These are phyloP conservation scores for Aplysina aerophoba DNA, from an alignment of 37 sponge, comb jelly and placozoan genomes.

Conservation along the genomic window DNA sequence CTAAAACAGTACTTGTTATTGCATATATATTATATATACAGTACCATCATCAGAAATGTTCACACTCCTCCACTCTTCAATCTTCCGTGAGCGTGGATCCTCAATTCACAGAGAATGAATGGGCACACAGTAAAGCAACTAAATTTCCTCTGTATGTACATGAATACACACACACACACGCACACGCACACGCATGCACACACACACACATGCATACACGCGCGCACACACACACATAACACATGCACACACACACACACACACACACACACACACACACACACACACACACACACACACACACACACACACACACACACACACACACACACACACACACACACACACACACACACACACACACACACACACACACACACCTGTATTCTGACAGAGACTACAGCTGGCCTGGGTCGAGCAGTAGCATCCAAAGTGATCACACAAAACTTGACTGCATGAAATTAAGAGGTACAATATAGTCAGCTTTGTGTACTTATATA, in stretches of 20 bases:
- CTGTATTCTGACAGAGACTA: conserved; percentile 24
- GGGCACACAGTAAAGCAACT: too few relatives aligned
- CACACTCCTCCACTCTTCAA: not conserved
- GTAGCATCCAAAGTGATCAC: conserved; percentile 44
- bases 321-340: not conserved
- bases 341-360: not conserved
- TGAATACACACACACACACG: conserved; percentile 9
- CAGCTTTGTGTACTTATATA: too few relatives aligned
- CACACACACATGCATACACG: conserved; percentile 22
- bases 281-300: not conserved
- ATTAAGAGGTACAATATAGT: too few relatives aligned
- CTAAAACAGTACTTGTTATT: too few relatives aligned
- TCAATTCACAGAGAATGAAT: not conserved
- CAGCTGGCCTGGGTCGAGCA: conserved; percentile 25
- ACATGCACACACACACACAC: not conserved
- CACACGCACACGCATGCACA: conserved; percentile 20
- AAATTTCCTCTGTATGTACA: not conserved
- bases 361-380: conserved; percentile 4
- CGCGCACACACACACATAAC: conserved; percentile 9
- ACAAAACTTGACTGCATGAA: conserved; percentile 36
- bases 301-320: not conserved
- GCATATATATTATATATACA: not conserved
- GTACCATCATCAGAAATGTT: not conserved
- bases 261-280: too few relatives aligned
- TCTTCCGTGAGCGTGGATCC: not conserved